A percentile compares a stretch with the other conserved stretches of the same genome.
These are phyloP conservation scores for Battus philenor DNA, from an alignment of 1,140 invertebrate species.

Conservation along the genomic window DNA sequence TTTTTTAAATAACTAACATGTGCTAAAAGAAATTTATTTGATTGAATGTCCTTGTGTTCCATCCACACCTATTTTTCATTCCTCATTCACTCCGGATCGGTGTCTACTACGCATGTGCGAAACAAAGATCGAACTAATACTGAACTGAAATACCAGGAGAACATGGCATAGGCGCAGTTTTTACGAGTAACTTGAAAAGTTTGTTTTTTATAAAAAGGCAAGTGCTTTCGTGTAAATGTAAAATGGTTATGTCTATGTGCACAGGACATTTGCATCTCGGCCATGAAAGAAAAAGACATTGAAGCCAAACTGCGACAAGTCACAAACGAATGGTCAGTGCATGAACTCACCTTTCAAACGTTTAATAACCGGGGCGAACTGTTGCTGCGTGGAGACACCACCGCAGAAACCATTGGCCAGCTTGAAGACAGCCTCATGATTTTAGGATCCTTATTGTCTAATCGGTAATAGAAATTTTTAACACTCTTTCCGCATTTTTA, in stretches of 20 bases:
- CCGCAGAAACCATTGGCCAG: conserved; percentile 94
- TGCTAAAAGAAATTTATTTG: too few relatives aligned
- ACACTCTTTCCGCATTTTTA: too few relatives aligned
- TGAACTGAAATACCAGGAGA: conserved; percentile 15
- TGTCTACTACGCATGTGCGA: too few relatives aligned
- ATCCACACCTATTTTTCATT: too few relatives aligned
- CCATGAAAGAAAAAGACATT: conserved; percentile 98
- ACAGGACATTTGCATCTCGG: conserved; percentile 97
- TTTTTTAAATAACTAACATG: too few relatives aligned
- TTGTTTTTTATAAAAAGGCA: too few relatives aligned
- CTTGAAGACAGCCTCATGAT: conserved; percentile 98
- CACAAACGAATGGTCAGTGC: conserved; percentile 95
- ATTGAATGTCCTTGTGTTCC: too few relatives aligned
- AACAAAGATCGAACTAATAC: too few relatives aligned
- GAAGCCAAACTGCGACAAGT: conserved; percentile 96
- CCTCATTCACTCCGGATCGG: too few relatives aligned
- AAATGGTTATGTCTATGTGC: neutral
- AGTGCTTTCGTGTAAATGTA: neutral
- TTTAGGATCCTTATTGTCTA: conserved; percentile 93
- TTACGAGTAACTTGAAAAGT: too few relatives aligned
- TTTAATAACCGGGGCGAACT: conserved; percentile 97
- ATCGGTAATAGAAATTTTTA: too few relatives aligned
- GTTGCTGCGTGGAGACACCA: conserved; percentile 93
- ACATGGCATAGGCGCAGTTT: conserved; percentile 2
- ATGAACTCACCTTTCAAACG: conserved; percentile 94